These are phyloP conservation scores for Osedax fenrisi DNA, from an alignment of 2,888 invertebrate species.

Conservation along the genomic window DNA sequence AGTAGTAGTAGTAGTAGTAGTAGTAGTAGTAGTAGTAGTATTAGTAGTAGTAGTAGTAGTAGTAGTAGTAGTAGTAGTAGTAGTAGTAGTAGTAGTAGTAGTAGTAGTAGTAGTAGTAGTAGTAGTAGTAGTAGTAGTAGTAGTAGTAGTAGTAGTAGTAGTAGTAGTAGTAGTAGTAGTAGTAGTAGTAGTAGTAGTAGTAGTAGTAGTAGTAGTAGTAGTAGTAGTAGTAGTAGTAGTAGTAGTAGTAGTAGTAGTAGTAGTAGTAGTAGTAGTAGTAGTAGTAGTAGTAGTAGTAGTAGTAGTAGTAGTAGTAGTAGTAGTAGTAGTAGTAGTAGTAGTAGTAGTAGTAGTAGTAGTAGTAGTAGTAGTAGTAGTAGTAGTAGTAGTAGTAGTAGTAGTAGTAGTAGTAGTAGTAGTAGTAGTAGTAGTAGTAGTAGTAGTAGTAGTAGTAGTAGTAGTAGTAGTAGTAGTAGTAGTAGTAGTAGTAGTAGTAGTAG, in stretches of 20 bases:
- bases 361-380: background rate
- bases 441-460: background rate
- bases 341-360: background rate
- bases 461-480: background rate
- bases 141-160: background rate
- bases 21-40: too few relatives aligned
- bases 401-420: slow-evolving; percentile 10
- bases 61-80: slow-evolving; percentile 2
- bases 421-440: slow-evolving; percentile 8
- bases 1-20: background rate
- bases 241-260: background rate
- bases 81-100: background rate
- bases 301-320: slow-evolving; percentile 6
- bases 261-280: slow-evolving; percentile 8
- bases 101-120: slow-evolving; percentile 1
- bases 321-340: background rate
- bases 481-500: too few relatives aligned
- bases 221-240: background rate
- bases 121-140: background rate
- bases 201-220: background rate
- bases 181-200: background rate
- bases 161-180: background rate
- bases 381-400: background rate
- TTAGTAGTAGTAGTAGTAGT: too few relatives aligned
- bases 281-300: slow-evolving; percentile 8